Percentiles rank a stretch among this genome's conserved stretches.
Evolutionary conservation across 2,113 vertebrate genomes (phyloP).

Genomic region (Tenebrosternarchus preto): DNA sequence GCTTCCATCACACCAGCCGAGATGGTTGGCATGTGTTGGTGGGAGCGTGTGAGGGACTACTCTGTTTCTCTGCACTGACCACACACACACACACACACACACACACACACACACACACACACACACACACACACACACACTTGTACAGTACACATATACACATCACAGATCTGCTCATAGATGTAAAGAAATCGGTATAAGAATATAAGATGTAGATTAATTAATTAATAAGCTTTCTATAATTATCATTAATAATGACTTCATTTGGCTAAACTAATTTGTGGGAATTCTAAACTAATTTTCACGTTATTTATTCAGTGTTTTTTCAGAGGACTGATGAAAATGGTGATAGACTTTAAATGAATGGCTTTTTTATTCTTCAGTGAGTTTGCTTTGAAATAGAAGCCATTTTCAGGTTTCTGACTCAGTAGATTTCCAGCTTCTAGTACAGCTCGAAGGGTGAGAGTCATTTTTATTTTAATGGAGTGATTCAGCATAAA

Average conservation of each 20-base stretch:
- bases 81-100: too few species aligned
- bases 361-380: background rate
- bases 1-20: background rate
- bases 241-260: background rate
- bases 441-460: conserved; percentile 1
- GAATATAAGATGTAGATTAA: too few species aligned
- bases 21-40: background rate
- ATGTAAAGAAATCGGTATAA: too few species aligned
- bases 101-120: too few species aligned
- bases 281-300: conserved; percentile 1
- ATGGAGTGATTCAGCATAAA: conserved; percentile 32
- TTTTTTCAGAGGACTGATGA: conserved; percentile 6
- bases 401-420: background rate
- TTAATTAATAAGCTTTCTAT: too few species aligned
- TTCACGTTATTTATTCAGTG: background rate
- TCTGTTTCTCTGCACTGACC: background rate
- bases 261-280: background rate
- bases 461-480: conserved; percentile 31
- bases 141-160: background rate
- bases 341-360: background rate
- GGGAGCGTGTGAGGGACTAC: background rate
- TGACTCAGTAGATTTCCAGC: background rate
- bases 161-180: too few species aligned
- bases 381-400: background rate
- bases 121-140: too few species aligned